Conservation (phyloP, 2,113 vertebrate genomes). For the Pheucticus melanocephalus region DNA sequence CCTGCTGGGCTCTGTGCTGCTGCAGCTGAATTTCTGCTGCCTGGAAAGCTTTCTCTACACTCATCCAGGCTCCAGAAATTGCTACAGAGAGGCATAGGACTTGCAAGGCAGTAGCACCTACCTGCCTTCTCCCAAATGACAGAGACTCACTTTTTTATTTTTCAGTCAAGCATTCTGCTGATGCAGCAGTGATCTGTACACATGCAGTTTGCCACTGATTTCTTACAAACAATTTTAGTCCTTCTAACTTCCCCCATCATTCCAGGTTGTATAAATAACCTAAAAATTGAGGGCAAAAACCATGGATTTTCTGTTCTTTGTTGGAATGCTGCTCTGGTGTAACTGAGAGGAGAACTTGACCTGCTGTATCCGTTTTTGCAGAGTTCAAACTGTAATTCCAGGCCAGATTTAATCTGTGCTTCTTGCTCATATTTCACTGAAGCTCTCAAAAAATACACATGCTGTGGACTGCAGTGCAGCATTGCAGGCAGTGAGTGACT, state of each 20-base stretch:
- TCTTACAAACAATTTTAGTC: conserved; percentile 24
- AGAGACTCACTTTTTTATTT: not conserved
- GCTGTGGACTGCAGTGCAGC: not conserved
- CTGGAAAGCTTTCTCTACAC: not conserved
- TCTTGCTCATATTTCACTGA: conserved; percentile 58
- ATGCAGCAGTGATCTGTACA: not conserved
- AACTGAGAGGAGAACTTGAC: conserved; percentile 56
- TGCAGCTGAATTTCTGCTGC: not conserved
- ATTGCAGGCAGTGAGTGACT: not conserved
- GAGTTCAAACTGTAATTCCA: conserved; percentile 46
- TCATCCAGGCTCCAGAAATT: not conserved
- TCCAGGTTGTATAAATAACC: conserved; percentile 22
- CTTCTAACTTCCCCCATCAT: not conserved
- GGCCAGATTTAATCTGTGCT: conserved; percentile 60
- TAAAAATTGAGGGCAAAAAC: conserved; percentile 17
- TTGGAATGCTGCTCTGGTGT: conserved; percentile 54
- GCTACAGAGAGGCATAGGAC: not conserved
- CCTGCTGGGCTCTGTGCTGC: not conserved
- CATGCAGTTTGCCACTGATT: not conserved
- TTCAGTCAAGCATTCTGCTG: not conserved
- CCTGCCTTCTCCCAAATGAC: not conserved
- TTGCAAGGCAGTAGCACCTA: not conserved
- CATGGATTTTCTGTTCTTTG: conserved; percentile 50
- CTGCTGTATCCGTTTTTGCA: conserved; percentile 56
- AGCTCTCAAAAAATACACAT: conserved; percentile 47